A percentile compares a stretch with the other conserved stretches of the same genome.
These are phyloP conservation scores for Schizopygopsis malacanthus DNA, from an alignment of 2,797 vertebrate species.

Conservation along the genomic window DNA sequence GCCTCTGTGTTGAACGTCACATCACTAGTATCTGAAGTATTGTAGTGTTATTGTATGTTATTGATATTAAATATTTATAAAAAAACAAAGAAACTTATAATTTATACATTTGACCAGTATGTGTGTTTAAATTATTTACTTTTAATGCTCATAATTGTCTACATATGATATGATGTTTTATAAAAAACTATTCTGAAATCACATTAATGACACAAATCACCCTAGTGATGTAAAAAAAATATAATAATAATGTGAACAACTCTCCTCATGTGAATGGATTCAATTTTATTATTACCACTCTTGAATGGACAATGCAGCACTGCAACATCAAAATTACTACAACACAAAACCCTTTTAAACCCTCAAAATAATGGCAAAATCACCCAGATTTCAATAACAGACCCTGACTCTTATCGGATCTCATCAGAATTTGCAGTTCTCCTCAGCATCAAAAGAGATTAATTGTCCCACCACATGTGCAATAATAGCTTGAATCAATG, in stretches of 20 bases:
- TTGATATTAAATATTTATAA: not conserved
- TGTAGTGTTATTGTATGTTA: not conserved
- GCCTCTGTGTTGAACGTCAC: too few species aligned
- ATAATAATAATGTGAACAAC: not conserved
- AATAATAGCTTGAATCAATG: conserved; percentile 64
- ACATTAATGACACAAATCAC: not conserved
- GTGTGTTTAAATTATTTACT: not conserved
- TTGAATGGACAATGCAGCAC: conserved; percentile 1
- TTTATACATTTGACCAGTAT: not conserved
- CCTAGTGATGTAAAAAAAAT: not conserved
- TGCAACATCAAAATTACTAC: not conserved
- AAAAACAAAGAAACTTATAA: not conserved
- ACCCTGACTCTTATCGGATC: conserved; percentile 26
- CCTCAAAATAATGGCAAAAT: conserved; percentile 17
- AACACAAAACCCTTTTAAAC: conserved; percentile 9
- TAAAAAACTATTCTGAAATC: not conserved
- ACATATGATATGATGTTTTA: not conserved
- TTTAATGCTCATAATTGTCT: not conserved
- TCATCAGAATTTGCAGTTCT: conserved; percentile 49
- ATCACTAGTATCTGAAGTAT: not conserved
- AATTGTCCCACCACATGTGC: conserved; percentile 64
- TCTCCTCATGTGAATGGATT: not conserved
- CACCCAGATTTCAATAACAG: conserved; percentile 42
- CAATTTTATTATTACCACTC: not conserved
- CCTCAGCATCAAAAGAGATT: conserved; percentile 59